Conservation (phyloP, 2,113 vertebrate genomes). For the Callionymus lyra region DNA sequence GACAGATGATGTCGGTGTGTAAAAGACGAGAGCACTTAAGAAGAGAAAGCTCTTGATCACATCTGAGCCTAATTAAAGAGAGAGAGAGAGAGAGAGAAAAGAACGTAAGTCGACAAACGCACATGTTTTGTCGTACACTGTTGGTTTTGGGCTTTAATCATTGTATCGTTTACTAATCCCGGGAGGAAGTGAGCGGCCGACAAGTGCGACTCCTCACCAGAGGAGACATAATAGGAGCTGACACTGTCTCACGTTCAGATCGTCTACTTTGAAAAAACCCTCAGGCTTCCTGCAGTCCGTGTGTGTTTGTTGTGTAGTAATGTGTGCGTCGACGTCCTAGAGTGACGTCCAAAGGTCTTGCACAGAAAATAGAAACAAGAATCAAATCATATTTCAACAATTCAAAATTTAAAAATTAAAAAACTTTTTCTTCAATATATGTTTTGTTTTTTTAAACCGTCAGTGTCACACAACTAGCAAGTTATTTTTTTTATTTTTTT, state of each 20-base stretch:
- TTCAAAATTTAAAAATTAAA: no score
- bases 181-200: slow-evolving; percentile 4
- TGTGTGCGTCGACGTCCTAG: slow-evolving; percentile 8
- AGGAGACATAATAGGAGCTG: slow-evolving; percentile 17
- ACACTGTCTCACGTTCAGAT: slow-evolving; percentile 31
- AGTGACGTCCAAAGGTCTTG: no score
- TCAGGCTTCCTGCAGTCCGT: slow-evolving; percentile 2
- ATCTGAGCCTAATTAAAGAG: background rate
- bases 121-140: background rate
- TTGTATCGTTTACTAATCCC: slow-evolving; percentile 2
- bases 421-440: no score
- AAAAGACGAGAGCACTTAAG: background rate
- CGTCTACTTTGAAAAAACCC: slow-evolving; percentile 12
- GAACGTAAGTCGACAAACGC: background rate
- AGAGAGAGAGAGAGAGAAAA: background rate
- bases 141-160: slow-evolving; percentile 2
- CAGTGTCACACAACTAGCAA: no score
- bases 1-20: slow-evolving; percentile 15
- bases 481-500: no score
- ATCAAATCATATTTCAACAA: no score
- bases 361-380: no score
- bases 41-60: background rate
- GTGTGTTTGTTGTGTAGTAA: slow-evolving; percentile 6
- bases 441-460: no score
- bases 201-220: slow-evolving; percentile 13